Percentiles rank a stretch among this genome's conserved stretches.
phyloP scores from a whole-genome alignment of 2,888 invertebrate genomes.

The Megastigmus dorsalis region DNA sequence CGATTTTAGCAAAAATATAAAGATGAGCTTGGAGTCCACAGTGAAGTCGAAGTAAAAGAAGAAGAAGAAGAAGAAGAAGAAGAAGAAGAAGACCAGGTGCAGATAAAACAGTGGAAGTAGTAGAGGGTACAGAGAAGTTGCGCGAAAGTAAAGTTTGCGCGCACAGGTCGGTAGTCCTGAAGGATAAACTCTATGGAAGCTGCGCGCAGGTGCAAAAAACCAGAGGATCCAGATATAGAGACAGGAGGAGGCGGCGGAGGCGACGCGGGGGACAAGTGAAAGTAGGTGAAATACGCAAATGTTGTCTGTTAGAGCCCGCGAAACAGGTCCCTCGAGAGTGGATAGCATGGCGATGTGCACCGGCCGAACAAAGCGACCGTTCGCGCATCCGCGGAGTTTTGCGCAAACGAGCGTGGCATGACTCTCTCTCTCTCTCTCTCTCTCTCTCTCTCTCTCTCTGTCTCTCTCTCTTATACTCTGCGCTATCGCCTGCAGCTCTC shows the following conservation, averaged over 20 bases:
- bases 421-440: no score
- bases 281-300: conserved; percentile 28
- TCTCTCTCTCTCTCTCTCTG: no score
- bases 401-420: no score
- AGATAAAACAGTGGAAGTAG: background rate
- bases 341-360: conserved; percentile 52
- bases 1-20: no score
- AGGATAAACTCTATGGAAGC: no score
- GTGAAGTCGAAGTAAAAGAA: no score
- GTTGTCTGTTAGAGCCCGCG: conserved; percentile 24
- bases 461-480: no score
- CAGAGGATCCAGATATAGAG: background rate
- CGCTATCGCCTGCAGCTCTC: background rate
- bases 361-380: conserved; percentile 54
- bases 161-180: background rate
- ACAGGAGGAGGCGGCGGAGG: background rate
- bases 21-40: no score
- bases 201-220: background rate
- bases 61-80: no score
- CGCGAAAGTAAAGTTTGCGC: conserved; percentile 14
- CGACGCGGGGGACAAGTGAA: conserved; percentile 1
- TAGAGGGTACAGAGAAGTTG: background rate
- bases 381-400: no score
- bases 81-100: no score
- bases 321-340: conserved; percentile 52